Evolutionary conservation across 1,140 invertebrate species (phyloP).

Genomic region (Caenorhabditis elegans): WBcel235 BX284605.5:9374501-9375000

Average conservation of each 20-base stretch:
- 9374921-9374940: too few relatives aligned
- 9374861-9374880: neutral
- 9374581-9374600: neutral
- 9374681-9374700: neutral
- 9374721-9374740: neutral
- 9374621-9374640: neutral
- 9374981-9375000: too few relatives aligned
- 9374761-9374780: neutral
- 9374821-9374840: slow-evolving; percentile 18
- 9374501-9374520: neutral
- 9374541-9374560: neutral
- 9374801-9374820: neutral
- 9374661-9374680: neutral
- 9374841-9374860: neutral
- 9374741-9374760: neutral
- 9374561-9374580: neutral
- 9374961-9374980: too few relatives aligned
- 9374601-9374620: too few relatives aligned
- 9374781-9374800: neutral
- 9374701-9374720: neutral
- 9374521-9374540: neutral
- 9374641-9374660: neutral
- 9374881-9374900: neutral
- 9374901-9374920: too few relatives aligned
- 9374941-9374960: too few relatives aligned